Evolutionary conservation across 1,140 invertebrate genomes (phyloP), one percentile per base, ranked within the genome.

Genomic region (Zaprionus taronus): DNA sequence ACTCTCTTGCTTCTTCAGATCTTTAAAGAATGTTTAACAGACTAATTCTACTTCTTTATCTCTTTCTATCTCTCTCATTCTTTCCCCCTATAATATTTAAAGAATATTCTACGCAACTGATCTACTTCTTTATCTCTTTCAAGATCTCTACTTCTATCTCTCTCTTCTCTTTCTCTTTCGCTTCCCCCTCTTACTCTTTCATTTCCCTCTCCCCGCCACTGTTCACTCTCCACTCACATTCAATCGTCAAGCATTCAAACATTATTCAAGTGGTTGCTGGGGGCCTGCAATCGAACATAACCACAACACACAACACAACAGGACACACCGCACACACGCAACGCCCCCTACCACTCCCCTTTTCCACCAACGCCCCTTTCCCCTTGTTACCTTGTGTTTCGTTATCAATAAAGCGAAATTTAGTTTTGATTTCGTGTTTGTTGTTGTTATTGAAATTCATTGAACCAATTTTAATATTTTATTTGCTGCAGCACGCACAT

Each of bases 381-480:
- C 74, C 47, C 51, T 49, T 71, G 77, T 57, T 89, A 81, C 85
- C 85, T 90, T 89, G 85, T 82, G 69, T 90, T 89, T 66, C 79
- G 85, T 90, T 90, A 90, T 90, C 85, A 90, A 90, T 90, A 90
- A 90, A 90, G 85, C 71, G 85, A 90, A 90, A 90, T 90, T 90
- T 90, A 90, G 85, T 90, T 90, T 90, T 90, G 85, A 90, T 90
- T 90, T 90, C 85, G 85, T 90, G 85, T 90, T 90, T 90, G 85
- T 85, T 90, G 85, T 90, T 90, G 85, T 90, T 90, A 90, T 90
- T 90, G 81, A 90, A 90, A 90, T 90, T 90, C 85, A 90, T 90
- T 90, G 85, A 90, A 90, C 85, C 85, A 90, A 90, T 90, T 90
- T 90, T 90, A 90, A 90, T 90, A 90, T 90, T 90, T 90, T 90